phyloP scores from a whole-genome alignment of 1,140 invertebrate genomes.

The Leptinotarsa defecta region DNA sequence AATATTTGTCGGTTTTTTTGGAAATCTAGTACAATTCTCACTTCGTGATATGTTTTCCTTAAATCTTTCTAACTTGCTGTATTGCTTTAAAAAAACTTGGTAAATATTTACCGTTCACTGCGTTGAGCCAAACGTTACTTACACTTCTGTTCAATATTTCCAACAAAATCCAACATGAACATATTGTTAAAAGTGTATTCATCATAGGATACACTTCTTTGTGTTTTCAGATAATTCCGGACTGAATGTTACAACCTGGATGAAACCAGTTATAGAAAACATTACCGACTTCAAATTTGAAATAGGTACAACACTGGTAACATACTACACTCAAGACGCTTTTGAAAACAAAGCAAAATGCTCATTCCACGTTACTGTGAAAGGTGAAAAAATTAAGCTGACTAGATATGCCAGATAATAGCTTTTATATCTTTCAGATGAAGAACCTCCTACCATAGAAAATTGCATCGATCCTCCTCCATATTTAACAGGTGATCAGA shows the following conservation, averaged over 20 bases:
- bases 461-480: slow-evolving; percentile 65
- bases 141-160: too few relatives aligned
- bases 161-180: too few relatives aligned
- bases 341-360: slow-evolving; percentile 63
- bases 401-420: too few relatives aligned
- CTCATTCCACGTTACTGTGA: slow-evolving; percentile 59
- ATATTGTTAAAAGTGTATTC: too few relatives aligned
- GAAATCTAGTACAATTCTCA: too few relatives aligned
- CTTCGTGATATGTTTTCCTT: too few relatives aligned
- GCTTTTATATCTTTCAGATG: slow-evolving; percentile 57
- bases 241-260: slow-evolving; percentile 57
- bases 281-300: slow-evolving; percentile 55
- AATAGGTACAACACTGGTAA: slow-evolving; percentile 60
- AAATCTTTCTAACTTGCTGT: too few relatives aligned
- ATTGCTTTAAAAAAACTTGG: too few relatives aligned
- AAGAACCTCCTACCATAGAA: slow-evolving; percentile 66
- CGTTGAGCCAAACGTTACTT: too few relatives aligned
- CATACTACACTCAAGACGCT: slow-evolving; percentile 61
- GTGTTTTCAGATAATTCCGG: slow-evolving; percentile 58
- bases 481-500: slow-evolving; percentile 58
- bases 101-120: too few relatives aligned
- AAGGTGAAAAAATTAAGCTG: slow-evolving; percentile 52
- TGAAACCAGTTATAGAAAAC: slow-evolving; percentile 57
- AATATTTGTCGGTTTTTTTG: too few relatives aligned
- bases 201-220: too few relatives aligned